phyloP scores from a whole-genome alignment of 2,113 vertebrate genomes.

The Cygnus atratus region DNA sequence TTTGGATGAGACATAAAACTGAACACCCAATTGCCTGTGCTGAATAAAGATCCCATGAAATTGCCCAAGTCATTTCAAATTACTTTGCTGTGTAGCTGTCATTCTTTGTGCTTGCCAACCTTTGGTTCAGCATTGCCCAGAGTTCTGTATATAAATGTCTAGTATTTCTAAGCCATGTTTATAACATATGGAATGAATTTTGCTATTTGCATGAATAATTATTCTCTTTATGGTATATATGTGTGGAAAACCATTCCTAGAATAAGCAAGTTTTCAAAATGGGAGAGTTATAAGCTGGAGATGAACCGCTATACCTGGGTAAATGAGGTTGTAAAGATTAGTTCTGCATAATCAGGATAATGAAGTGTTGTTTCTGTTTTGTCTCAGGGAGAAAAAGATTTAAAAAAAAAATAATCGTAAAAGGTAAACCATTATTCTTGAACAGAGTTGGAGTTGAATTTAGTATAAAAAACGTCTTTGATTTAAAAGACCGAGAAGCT shows the following conservation, averaged over 20 bases:
- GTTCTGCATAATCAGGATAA: not conserved
- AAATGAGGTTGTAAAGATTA: not conserved
- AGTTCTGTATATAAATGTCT: not conserved
- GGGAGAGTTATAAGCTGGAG: not conserved
- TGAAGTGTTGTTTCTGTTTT: not conserved
- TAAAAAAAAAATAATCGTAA: not conserved
- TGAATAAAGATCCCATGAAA: not conserved
- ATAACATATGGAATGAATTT: not conserved
- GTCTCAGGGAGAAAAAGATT: not conserved
- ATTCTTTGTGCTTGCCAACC: rapidly evolving
- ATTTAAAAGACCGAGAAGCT: not conserved
- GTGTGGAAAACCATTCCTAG: not conserved
- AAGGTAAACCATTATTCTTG: not conserved
- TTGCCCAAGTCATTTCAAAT: not conserved
- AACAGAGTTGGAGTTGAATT: not conserved
- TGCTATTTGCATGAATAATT: rapidly evolving
- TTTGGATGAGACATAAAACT: not conserved
- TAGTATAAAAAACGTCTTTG: rapidly evolving
- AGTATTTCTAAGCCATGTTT: not conserved
- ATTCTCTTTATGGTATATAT: not conserved
- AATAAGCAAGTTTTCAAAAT: not conserved
- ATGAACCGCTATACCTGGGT: rapidly evolving
- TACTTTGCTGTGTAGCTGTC: rapidly evolving
- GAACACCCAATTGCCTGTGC: not conserved
- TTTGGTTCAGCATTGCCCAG: rapidly evolving